phyloP scores from a whole-genome alignment of 2,888 invertebrate genomes.

The Steinernema hermaphroditum region DNA sequence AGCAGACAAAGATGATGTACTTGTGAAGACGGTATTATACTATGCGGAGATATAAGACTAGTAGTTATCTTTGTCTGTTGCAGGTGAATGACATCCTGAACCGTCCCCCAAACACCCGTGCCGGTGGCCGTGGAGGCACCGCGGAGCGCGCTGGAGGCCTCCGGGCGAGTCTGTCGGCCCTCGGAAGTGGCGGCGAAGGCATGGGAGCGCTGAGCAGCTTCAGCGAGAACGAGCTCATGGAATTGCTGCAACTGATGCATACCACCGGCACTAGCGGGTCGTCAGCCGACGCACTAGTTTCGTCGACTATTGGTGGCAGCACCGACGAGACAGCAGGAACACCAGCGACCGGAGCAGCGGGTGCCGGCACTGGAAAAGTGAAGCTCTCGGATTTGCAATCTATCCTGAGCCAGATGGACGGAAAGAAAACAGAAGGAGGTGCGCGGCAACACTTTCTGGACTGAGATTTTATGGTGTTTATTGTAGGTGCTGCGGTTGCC shows the following conservation, averaged over 20 bases:
- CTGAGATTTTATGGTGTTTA: too few species aligned
- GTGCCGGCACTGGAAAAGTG: background rate
- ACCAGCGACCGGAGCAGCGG: too few species aligned
- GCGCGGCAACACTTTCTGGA: too few species aligned
- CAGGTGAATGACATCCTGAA: slow-evolving; percentile 87
- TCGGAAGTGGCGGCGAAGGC: slow-evolving; percentile 47
- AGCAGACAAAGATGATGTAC: slow-evolving; percentile 90
- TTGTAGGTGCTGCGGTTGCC: too few species aligned
- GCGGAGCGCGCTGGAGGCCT: background rate
- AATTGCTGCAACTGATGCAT: slow-evolving; percentile 74
- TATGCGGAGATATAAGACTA: too few species aligned
- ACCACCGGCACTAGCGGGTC: slow-evolving; percentile 27
- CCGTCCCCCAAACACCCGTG: slow-evolving; percentile 74
- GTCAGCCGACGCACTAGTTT: background rate
- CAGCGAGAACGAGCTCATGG: slow-evolving; percentile 79
- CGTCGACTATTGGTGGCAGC: slow-evolving; percentile 8
- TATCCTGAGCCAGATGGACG: background rate
- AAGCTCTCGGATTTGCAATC: background rate
- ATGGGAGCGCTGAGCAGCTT: slow-evolving; percentile 54
- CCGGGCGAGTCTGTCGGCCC: slow-evolving; percentile 32
- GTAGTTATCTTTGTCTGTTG: too few species aligned
- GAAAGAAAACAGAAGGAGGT: too few species aligned
- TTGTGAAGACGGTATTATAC: too few species aligned
- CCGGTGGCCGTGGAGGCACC: slow-evolving; percentile 42
- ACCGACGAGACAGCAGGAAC: too few species aligned